phyloP scores from a whole-genome alignment of 1,140 invertebrate genomes.

The Globodera ellingtonae region DNA sequence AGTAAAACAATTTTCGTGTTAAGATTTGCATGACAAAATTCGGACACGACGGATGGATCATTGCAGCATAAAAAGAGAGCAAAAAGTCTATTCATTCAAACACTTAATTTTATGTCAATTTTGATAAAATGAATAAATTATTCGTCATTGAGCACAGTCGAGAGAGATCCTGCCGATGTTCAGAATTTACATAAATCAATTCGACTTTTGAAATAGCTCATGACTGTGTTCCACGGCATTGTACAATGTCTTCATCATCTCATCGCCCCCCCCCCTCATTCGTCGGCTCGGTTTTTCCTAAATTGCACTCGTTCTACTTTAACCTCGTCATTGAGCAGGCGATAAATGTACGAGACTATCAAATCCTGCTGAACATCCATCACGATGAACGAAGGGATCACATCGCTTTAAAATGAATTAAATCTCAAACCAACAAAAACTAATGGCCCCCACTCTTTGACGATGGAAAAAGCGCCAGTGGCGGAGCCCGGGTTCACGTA shows the following conservation, averaged over 20 bases:
- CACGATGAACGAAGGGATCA: conserved; percentile 93
- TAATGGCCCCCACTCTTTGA: conserved; percentile 37
- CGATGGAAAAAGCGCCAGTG: conserved; percentile 82
- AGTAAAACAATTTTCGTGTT: not conserved
- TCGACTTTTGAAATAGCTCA: too few species aligned
- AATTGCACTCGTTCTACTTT: conserved; percentile 98
- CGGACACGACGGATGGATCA: not conserved
- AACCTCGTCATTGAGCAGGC: conserved; percentile 92
- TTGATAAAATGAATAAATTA: too few species aligned
- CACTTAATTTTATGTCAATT: too few species aligned
- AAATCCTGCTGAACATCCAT: conserved; percentile 98
- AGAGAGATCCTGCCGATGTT: too few species aligned
- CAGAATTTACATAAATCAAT: too few species aligned
- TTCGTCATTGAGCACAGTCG: too few species aligned
- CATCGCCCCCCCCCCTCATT: conserved; percentile 5
- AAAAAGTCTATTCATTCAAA: too few species aligned
- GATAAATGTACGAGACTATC: conserved; percentile 97
- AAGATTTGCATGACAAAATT: conserved; percentile 6
- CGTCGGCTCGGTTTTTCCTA: conserved; percentile 42
- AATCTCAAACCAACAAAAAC: conserved; percentile 42
- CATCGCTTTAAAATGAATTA: conserved; percentile 72
- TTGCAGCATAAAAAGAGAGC: not conserved
- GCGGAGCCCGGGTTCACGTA: conserved; percentile 99
- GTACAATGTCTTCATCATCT: too few species aligned
- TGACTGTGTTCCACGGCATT: too few species aligned